Base-by-base conservation (phyloP, 1,140 invertebrate species). In the Chironomus striatipennis region DNA sequence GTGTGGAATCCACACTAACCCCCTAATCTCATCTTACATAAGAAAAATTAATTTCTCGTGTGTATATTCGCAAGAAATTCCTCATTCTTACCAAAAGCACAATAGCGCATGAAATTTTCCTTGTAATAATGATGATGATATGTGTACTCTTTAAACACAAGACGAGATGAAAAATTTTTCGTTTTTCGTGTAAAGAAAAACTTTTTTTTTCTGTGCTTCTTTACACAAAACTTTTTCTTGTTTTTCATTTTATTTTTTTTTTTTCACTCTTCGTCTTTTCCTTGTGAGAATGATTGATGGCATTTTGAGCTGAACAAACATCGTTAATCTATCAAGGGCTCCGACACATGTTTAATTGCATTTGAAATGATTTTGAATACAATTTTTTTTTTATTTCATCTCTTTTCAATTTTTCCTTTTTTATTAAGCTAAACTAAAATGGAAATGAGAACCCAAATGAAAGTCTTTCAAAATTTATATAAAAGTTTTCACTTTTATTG, bases 281-380 rank as follows among this genome's bases (percentile, higher is more conserved):
- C 47, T 10, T n/a, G 9, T 9, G 17, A 70, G 65, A 70, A 70
- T 70, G 65, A 70, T 70, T 57, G 65, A 70, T 70, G 65, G 20
- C 20, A 18, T 70, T 18, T 17, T 8, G 65, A 10, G 18, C 65
- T 20, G 20, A 70, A 70, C 17, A 70, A 70, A 21, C 65, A 70
- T 70, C 65, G 65, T 70, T 70, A 70, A 70, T 70, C 65, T 21
- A 70, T 70, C 65, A 70, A 70, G 18, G 18, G 18, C 65, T 70
- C 24, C 65, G 65, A 70, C 65, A 70, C 65, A 70, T 70, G 65
- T 70, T 70, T 70, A 70, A 70, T 70, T 70, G 65, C 20, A 70
- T 70, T 18, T 70, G 18, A 70, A 70, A 70, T 18, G 4, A 57
- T 57, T 57, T 10, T 57, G 12, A 57, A 57, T 47, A 15, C 9